Evolutionary conservation across 1,140 invertebrate species (phyloP), one percentile per base, ranked within the genome.

Genomic region (Bicyclus anynana): DNA sequence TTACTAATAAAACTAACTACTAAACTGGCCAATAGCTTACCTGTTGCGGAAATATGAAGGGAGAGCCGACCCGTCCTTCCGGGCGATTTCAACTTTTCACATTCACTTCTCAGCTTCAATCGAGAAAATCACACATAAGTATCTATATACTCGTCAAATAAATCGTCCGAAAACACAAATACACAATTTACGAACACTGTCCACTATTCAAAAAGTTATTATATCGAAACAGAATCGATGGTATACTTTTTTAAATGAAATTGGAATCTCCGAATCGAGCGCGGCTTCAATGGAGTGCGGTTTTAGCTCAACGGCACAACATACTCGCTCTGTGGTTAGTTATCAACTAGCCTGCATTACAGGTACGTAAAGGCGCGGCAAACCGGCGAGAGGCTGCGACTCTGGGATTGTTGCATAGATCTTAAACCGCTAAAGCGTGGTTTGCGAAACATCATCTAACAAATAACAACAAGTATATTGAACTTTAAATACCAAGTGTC

Each of bases 321-420:
- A 77, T 79, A 73, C 55, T 62, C 61, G 47, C 72, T 56, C 46
- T 59, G 60, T 69, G 69, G 77, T 74, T 72, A 70, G 71, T 82
- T 80, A 84, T 84, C 77, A 82, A 84, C 81, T 84, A 65, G n/a
- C 65, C 65, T 66, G 69, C 65, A 64, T 65, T 50, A 62, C 2
- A 2, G 13, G 10, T 10, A 5, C 5, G 27, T 26, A 9, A 27
- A 33, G 55, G 58, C 61, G 66, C 42, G 42, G 63, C 59, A 51
- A 52, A 53, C 52, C 59, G 64, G 73, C 69, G 72, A 77, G 77
- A 77, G 69, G 72, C 69, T 75, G 72, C 58, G 69, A 61, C 65
- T 62, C 69, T 75, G 72, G 59, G 69, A 61, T 63, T 62, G 62
- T 65, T 54, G 52, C 50, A 53, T 20, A 6, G 21, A 33, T 33